Evolutionary conservation across 1,140 invertebrate genomes (phyloP).

Genomic region (Daktulosphaira vitifoliae): DNA sequence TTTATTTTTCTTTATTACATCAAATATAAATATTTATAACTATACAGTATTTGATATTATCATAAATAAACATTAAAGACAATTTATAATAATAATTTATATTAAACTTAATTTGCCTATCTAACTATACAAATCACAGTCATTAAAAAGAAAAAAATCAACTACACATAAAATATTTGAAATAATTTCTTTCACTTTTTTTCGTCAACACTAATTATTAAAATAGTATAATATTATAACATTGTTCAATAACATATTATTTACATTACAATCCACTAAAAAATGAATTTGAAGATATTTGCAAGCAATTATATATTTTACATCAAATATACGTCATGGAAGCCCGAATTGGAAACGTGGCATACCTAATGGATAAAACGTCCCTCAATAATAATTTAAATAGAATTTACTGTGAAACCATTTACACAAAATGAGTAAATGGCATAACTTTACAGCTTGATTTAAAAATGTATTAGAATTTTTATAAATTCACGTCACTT

Average conservation of each 20-base stretch:
- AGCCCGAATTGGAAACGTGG: neutral
- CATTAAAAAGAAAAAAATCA: constrained; percentile 27
- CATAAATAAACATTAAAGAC: constrained; percentile 25
- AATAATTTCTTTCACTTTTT: neutral
- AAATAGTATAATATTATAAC: neutral
- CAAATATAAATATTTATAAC: neutral
- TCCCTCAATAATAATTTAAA: too few relatives aligned
- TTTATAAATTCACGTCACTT: too few relatives aligned
- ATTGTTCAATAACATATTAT: neutral
- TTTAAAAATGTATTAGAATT: too few relatives aligned
- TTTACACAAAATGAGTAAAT: too few relatives aligned
- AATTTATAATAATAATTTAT: constrained; percentile 17
- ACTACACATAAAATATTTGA: constrained; percentile 14
- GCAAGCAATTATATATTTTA: neutral
- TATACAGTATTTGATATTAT: constrained; percentile 26
- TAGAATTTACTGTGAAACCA: too few relatives aligned
- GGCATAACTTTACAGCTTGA: too few relatives aligned
- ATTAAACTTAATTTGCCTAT: constrained; percentile 14
- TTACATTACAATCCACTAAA: too few relatives aligned
- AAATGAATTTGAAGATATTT: neutral
- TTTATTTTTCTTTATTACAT: too few relatives aligned
- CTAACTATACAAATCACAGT: constrained; percentile 33
- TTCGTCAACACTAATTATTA: constrained; percentile 2
- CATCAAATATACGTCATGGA: neutral
- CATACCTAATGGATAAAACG: neutral